phyloP scores from a whole-genome alignment of 2,888 invertebrate genomes.

The Drosophila flavopinicola region DNA sequence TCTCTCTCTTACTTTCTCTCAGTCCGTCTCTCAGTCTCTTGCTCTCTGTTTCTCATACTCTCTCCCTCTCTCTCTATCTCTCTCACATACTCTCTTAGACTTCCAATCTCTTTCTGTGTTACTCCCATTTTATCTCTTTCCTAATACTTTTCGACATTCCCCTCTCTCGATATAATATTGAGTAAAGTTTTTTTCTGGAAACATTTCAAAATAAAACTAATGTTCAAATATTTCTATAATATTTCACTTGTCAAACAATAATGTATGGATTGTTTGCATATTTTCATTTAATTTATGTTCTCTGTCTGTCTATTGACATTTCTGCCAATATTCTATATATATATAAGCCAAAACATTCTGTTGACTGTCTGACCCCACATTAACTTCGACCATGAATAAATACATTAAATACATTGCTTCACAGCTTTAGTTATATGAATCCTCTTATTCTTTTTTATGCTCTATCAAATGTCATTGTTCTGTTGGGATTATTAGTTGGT shows the following conservation, averaged over 20 bases:
- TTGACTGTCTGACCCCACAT: constrained; percentile 4
- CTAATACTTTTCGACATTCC: too few relatives aligned
- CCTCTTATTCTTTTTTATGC: constrained; percentile 1
- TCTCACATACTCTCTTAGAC: too few relatives aligned
- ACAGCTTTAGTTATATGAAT: background rate
- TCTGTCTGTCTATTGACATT: background rate
- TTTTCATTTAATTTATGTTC: constrained; percentile 1
- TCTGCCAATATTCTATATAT: background rate
- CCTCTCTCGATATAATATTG: too few relatives aligned
- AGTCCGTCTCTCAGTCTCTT: too few relatives aligned
- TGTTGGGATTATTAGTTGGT: constrained; percentile 15
- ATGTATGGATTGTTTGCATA: constrained; percentile 4
- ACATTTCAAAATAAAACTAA: background rate
- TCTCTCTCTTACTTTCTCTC: too few relatives aligned
- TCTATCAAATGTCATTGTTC: constrained; percentile 7
- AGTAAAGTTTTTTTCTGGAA: background rate
- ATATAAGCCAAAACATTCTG: background rate
- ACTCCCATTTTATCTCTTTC: too few relatives aligned
- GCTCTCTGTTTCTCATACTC: too few relatives aligned
- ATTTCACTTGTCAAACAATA: constrained; percentile 6
- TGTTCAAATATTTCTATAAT: constrained; percentile 7
- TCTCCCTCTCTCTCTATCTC: too few relatives aligned
- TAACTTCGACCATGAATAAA: constrained; percentile 22
- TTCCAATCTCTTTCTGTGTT: too few relatives aligned
- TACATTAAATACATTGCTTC: constrained; percentile 6